phyloP scores from a whole-genome alignment of 1,140 invertebrate genomes.

The Gonioctena quinquepunctata region DNA sequence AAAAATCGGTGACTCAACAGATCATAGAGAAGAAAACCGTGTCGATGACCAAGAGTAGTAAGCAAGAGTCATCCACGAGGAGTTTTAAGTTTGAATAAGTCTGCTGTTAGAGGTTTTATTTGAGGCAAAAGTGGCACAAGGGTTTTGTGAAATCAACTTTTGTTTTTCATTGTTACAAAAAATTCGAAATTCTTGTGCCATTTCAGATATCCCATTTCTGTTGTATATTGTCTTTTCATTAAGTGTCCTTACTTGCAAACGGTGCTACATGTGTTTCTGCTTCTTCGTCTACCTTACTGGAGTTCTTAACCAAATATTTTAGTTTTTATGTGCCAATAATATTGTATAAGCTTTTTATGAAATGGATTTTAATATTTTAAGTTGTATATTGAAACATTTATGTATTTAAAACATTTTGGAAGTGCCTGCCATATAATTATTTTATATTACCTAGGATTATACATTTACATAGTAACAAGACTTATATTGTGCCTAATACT shows the following conservation, averaged over 20 bases:
- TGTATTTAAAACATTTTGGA: constrained; percentile 2
- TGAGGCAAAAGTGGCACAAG: background rate
- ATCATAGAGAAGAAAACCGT: constrained; percentile 61
- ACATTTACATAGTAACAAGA: constrained; percentile 15
- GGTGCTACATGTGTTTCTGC: constrained; percentile 15
- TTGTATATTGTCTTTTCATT: background rate
- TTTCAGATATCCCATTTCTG: background rate
- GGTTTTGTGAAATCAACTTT: background rate
- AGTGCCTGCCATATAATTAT: constrained; percentile 14
- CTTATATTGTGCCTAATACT: constrained; percentile 18
- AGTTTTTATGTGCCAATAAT: constrained; percentile 22
- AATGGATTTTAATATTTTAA: constrained; percentile 2
- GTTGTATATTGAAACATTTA: constrained; percentile 13
- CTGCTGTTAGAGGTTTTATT: no score
- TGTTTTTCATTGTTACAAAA: background rate
- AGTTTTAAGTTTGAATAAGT: constrained; percentile 57
- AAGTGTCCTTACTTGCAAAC: constrained; percentile 15
- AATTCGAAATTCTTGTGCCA: background rate
- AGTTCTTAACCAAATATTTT: constrained; percentile 16
- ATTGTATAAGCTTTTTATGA: constrained; percentile 12
- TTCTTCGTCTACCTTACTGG: background rate
- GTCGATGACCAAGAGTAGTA: constrained; percentile 57
- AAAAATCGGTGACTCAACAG: constrained; percentile 60
- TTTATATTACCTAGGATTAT: constrained; percentile 4
- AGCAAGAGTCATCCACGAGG: constrained; percentile 59